Conservation (phyloP, 2,113 vertebrate species). For the Aegithalos caudatus region DNA sequence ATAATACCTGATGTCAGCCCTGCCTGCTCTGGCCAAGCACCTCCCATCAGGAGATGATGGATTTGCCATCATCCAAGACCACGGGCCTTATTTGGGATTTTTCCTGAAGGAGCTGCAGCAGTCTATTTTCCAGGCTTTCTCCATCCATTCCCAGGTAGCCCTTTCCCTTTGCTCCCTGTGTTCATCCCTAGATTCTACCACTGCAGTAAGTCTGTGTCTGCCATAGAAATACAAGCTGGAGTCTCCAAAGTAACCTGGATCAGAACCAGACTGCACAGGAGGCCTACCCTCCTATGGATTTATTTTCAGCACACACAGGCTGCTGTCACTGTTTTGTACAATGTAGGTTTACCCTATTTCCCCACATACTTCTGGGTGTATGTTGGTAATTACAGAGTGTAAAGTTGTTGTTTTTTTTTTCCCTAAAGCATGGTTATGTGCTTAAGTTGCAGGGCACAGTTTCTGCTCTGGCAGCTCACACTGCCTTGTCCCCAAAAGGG, state of each 20-base stretch:
- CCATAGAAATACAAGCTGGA: neutral
- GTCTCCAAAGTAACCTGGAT: neutral
- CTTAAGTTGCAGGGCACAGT: neutral
- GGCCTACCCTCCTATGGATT: neutral
- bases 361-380: fast-evolving
- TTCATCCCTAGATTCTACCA: neutral
- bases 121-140: neutral
- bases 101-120: neutral
- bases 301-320: neutral
- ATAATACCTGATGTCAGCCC: constrained; percentile 16
- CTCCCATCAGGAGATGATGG: constrained; percentile 32
- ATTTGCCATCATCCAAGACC: constrained; percentile 17
- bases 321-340: neutral
- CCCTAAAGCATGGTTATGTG: neutral
- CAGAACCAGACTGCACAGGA: neutral
- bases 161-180: neutral
- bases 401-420: neutral
- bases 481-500: neutral
- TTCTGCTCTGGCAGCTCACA: neutral
- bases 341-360: neutral
- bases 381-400: neutral
- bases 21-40: constrained; percentile 23
- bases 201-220: neutral
- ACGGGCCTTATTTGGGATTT: neutral
- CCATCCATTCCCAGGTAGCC: neutral